Conservation (phyloP, 2,888 invertebrate genomes). For the Morpho helenor region DNA sequence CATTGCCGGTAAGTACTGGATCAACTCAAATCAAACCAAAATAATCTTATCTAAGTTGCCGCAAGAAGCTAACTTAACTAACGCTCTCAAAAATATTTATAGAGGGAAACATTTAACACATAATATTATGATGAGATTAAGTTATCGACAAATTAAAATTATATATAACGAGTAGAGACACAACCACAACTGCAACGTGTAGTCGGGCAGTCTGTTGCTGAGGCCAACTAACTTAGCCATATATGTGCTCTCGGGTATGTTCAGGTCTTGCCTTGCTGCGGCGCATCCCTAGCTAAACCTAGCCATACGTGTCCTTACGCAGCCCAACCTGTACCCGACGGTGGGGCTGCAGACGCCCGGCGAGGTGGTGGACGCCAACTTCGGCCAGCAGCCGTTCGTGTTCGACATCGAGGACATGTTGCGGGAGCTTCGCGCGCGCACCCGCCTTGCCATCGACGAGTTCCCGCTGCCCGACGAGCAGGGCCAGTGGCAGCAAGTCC, state of each 20-base stretch:
- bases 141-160: too few species aligned
- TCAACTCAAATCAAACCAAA: neutral
- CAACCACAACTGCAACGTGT: too few species aligned
- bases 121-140: too few species aligned
- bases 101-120: too few species aligned
- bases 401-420: constrained; percentile 99
- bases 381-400: constrained; percentile 97
- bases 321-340: constrained; percentile 98
- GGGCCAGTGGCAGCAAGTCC: constrained; percentile 94
- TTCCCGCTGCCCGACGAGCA: constrained; percentile 92
- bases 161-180: too few species aligned
- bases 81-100: too few species aligned
- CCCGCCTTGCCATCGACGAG: constrained; percentile 90
- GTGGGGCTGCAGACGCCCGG: constrained; percentile 99
- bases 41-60: neutral
- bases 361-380: constrained; percentile 98
- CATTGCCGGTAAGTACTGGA: constrained; percentile 83
- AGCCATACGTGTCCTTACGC: constrained; percentile 23
- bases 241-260: too few species aligned
- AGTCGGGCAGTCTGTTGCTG: too few species aligned
- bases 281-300: too few species aligned
- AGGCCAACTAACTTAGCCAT: too few species aligned
- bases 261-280: too few species aligned
- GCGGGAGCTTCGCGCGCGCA: constrained; percentile 91
- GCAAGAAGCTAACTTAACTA: too few species aligned